Percentiles rank a stretch among this genome's conserved stretches.
phyloP scores from a whole-genome alignment of 2,888 invertebrate species.

The Eremobia ochroleuca region DNA sequence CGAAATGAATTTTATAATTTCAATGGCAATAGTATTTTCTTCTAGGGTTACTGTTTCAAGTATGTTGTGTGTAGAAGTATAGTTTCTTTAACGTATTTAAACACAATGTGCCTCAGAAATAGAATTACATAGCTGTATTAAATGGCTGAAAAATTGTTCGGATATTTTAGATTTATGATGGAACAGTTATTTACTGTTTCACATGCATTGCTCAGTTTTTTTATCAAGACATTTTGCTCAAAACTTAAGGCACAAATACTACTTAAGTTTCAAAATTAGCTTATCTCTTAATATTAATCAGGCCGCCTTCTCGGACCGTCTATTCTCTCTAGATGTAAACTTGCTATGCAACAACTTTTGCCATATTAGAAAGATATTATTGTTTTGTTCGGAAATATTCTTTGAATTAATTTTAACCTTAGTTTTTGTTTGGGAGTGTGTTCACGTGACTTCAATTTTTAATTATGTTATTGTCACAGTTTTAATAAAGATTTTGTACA shows the following conservation, averaged over 20 bases:
- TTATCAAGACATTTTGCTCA: constrained; percentile 55
- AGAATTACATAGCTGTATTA: constrained; percentile 7
- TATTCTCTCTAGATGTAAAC: constrained; percentile 54
- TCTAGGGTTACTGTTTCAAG: constrained; percentile 27
- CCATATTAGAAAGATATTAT: constrained; percentile 63
- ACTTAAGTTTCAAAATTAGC: constrained; percentile 8
- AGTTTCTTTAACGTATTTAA: neutral
- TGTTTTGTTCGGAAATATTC: constrained; percentile 53
- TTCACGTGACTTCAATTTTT: constrained; percentile 44
- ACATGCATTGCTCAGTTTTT: constrained; percentile 34
- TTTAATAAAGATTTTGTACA: constrained; percentile 72
- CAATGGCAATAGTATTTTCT: constrained; percentile 19
- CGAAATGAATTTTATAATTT: constrained; percentile 19
- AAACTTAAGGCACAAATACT: constrained; percentile 41
- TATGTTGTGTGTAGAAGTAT: constrained; percentile 30
- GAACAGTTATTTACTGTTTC: constrained; percentile 5
- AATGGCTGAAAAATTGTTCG: constrained; percentile 2
- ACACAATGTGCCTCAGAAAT: constrained; percentile 50
- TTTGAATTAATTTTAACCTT: constrained; percentile 43
- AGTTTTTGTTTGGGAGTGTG: constrained; percentile 50
- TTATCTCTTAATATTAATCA: constrained; percentile 20
- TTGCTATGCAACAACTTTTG: constrained; percentile 60
- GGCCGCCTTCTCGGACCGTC: constrained; percentile 64
- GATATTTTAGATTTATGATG: constrained; percentile 11
- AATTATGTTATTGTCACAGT: constrained; percentile 56